phyloP scores from a whole-genome alignment of 2,888 invertebrate genomes.

The Cryptus armator region DNA sequence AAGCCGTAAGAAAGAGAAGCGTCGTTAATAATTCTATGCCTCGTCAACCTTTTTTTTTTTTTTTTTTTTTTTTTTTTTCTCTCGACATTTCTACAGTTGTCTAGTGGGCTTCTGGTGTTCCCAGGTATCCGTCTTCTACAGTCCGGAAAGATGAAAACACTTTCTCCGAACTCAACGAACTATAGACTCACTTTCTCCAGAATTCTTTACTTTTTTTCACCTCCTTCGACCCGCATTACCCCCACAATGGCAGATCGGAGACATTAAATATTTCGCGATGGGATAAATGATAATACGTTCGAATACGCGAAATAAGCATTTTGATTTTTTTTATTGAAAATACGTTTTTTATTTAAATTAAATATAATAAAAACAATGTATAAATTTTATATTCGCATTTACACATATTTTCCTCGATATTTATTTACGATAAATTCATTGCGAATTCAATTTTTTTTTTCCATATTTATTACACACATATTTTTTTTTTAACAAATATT shows the following conservation, averaged over 20 bases:
- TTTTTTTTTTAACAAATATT: too few species aligned
- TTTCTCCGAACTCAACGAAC: conserved; percentile 54
- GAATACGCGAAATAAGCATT: conserved; percentile 7
- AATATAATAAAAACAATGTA: too few species aligned
- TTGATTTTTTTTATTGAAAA: conserved; percentile 9
- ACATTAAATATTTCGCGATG: conserved; percentile 58
- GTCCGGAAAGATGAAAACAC: conserved; percentile 10
- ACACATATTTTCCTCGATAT: too few species aligned
- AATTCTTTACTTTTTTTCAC: conserved; percentile 41
- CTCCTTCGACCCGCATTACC: conserved; percentile 35
- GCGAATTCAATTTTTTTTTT: too few species aligned
- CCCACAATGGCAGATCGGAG: conserved; percentile 45
- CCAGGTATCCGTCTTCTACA: conserved; percentile 32
- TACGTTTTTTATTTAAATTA: too few species aligned
- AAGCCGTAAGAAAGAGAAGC: conserved; percentile 18
- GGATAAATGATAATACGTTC: conserved; percentile 33
- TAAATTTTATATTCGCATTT: too few species aligned
- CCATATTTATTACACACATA: too few species aligned
- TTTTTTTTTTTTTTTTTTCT: conserved; percentile 16
- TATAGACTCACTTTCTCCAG: conserved; percentile 32
- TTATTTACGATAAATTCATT: too few species aligned
- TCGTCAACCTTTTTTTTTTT: conserved; percentile 54
- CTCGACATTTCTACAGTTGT: conserved; percentile 26
- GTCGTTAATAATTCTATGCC: conserved; percentile 61
- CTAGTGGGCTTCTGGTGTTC: conserved; percentile 19